Conservation (phyloP, 2,113 vertebrate species). For the Crypturellus undulatus region DNA sequence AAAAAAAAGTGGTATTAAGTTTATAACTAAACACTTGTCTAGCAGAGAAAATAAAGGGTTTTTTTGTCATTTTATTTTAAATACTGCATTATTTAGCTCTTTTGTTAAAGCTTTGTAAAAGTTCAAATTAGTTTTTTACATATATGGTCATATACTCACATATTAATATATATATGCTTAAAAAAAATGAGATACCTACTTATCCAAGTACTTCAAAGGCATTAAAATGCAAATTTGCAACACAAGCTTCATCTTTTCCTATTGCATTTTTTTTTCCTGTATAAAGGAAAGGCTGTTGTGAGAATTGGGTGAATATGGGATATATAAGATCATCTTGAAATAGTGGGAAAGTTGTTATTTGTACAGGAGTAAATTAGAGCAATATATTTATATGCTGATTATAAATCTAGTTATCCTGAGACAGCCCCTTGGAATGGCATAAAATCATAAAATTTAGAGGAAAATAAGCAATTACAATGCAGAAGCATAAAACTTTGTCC, state of each 20-base stretch:
- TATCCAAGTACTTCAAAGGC: background rate
- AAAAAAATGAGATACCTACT: background rate
- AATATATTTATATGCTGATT: conserved; percentile 44
- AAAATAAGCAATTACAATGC: conserved; percentile 45
- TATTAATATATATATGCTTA: background rate
- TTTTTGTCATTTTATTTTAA: background rate
- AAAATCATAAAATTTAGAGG: conserved; percentile 35
- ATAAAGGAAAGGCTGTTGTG: background rate
- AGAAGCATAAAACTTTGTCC: conserved; percentile 7
- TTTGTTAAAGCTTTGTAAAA: background rate
- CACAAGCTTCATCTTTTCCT: background rate
- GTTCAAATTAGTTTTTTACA: background rate
- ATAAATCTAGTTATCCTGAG: conserved; percentile 32
- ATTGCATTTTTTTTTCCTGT: background rate
- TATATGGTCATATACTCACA: no score
- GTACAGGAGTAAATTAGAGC: conserved; percentile 32
- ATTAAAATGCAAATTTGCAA: background rate
- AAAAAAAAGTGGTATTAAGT: background rate
- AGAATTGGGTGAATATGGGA: background rate
- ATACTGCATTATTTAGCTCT: background rate
- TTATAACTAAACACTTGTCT: conserved; percentile 49
- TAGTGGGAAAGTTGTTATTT: conserved; percentile 43
- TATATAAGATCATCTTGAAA: conserved; percentile 17
- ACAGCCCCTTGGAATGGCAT: conserved; percentile 12
- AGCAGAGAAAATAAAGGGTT: background rate